Conservation (phyloP, 2,888 invertebrate genomes). For the Palloptera scutellata region DNA sequence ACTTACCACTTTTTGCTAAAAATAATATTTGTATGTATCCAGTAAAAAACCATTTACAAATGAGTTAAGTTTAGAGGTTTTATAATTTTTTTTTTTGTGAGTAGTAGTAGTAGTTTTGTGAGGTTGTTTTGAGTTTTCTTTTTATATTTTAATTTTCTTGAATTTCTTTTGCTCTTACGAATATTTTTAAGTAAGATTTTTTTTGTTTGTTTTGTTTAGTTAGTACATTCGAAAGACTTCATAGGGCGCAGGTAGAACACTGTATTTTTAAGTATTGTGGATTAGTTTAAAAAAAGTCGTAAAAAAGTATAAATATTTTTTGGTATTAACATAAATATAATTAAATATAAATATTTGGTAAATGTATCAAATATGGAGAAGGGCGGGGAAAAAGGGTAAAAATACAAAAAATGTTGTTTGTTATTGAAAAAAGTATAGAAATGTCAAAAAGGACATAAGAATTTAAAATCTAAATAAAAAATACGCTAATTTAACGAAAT, state of each 20-base stretch:
- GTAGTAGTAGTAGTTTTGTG: conserved; percentile 31
- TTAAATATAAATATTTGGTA: conserved; percentile 2
- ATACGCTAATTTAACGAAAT: neutral
- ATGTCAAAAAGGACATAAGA: neutral
- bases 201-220: conserved; percentile 36
- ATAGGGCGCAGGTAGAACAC: conserved; percentile 64
- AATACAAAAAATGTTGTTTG: neutral
- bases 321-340: conserved; percentile 9
- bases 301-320: conserved; percentile 13
- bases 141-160: conserved; percentile 34
- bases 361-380: neutral
- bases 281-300: conserved; percentile 17
- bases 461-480: too few relatives aligned
- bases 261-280: conserved; percentile 42
- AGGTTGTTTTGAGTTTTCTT: conserved; percentile 37
- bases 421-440: neutral
- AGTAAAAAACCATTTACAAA: conserved; percentile 24
- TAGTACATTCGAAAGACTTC: conserved; percentile 65
- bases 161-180: conserved; percentile 38
- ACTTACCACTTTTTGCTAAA: conserved; percentile 50
- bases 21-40: conserved; percentile 27
- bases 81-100: conserved; percentile 26
- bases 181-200: conserved; percentile 44
- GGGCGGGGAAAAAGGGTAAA: neutral
- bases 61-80: conserved; percentile 12